Base-by-base conservation (phyloP, 2,888 invertebrate genomes). In the Nesidiocoris tenuis region DNA sequence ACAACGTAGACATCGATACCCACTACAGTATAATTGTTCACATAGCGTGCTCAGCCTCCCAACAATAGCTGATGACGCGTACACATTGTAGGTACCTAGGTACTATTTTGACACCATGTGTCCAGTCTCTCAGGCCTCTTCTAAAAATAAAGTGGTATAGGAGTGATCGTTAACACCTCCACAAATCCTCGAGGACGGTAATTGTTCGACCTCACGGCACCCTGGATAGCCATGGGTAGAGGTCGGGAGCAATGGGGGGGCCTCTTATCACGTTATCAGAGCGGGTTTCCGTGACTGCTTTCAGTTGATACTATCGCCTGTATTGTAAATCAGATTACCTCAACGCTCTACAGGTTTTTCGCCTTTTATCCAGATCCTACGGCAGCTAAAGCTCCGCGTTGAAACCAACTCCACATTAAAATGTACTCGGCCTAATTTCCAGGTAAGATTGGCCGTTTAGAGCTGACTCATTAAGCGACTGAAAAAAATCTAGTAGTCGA, bases 291-390 rank as follows among this genome's bases (percentile, higher is more conserved):
- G 25, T 25, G 25, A 17, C 25, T 5, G 64, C 23, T n/a, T 24
- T 39, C 39, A 39, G 39, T 25, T 24, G 64, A 64, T 64, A 7
- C 25, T 64, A 64, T 64, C 64, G n/a, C 24, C 7, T 64, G 24
- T 25, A 64, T 64, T 24, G 64, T 64, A 64, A 64, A 64, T 64
- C 64, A 64, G 64, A 64, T 64, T 64, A 25, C 64, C 64, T 25
- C 64, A 25, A 64, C 64, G 64, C 64, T 64, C 25, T 25, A 25
- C 64, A 25, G 64, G 64, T 64, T 64, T 63, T 61, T 63, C 24
- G 16, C 23, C 23, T 24, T 17, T 25, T 25, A 25, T 23, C 25
- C 39, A 17, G 64, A 64, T 64, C 39, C 17, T 25, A 24, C 24
- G 25, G 64, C n/a, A 3, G 39, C 12, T 39, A 39, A 39, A 3